A percentile compares a stretch with the other conserved stretches of the same genome.
Conservation (phyloP, 53 echinoderm and acorn worm genomes). For the Luidia sarsii region DNA sequence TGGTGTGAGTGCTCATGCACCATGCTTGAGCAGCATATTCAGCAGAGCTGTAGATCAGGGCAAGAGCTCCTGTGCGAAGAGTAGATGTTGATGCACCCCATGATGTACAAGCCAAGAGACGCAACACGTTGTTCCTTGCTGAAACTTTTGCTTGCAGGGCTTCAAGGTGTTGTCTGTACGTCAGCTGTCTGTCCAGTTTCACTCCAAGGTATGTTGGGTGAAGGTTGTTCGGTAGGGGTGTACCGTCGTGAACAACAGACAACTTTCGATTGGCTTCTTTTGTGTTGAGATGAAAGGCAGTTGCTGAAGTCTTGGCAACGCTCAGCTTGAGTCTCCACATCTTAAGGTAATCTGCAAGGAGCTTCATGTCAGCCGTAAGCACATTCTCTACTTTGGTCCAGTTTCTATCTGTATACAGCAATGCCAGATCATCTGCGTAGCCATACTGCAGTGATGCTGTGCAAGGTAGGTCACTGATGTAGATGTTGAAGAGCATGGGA, state of each 20-base stretch:
- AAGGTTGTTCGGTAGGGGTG: background rate
- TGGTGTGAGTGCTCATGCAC: conserved; percentile 31
- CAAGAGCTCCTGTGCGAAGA: conserved; percentile 14
- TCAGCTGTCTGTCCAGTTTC: conserved; percentile 7
- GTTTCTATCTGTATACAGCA: conserved; percentile 9
- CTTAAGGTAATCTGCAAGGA: conserved; percentile 23
- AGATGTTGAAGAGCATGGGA: conserved; percentile 36
- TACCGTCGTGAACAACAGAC: background rate
- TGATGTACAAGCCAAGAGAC: background rate
- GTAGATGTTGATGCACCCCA: conserved; percentile 23
- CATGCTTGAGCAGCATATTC: conserved; percentile 59
- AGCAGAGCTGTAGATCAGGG: conserved; percentile 33
- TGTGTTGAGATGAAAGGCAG: conserved; percentile 1
- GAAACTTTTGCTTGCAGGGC: conserved; percentile 7
- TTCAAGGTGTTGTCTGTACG: conserved; percentile 3
- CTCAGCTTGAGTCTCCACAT: conserved; percentile 53
- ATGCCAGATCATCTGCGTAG: conserved; percentile 53
- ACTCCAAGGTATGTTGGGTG: conserved; percentile 5
- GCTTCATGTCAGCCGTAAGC: conserved; percentile 35
- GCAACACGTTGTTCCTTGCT: conserved; percentile 28
- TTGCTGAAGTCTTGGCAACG: background rate
- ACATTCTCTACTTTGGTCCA: conserved; percentile 17
- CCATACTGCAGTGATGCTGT: conserved; percentile 34
- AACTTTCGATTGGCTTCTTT: conserved; percentile 20
- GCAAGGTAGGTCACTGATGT: conserved; percentile 35